Conservation (phyloP, 2,113 vertebrate species). For the Calidris pygmaea region DNA sequence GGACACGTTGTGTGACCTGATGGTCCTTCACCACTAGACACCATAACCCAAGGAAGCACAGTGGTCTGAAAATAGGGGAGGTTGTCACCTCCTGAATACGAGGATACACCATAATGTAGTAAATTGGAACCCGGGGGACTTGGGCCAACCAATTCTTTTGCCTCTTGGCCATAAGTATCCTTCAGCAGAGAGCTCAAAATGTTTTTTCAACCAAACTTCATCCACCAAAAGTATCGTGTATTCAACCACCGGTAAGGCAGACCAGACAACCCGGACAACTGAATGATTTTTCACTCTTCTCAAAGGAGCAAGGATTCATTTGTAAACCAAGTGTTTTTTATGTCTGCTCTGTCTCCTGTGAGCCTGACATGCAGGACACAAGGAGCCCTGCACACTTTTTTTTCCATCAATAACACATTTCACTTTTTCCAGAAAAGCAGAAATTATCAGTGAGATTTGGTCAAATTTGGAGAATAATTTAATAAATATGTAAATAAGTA, state of each 20-base stretch:
- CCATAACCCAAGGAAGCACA: fast-evolving
- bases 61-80: not conserved
- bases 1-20: not conserved
- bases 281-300: not conserved
- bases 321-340: not conserved
- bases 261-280: fast-evolving
- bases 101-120: not conserved
- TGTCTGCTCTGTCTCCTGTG: not conserved
- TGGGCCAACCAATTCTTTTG: fast-evolving
- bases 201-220: not conserved
- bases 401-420: not conserved
- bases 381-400: not conserved
- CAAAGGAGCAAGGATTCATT: not conserved
- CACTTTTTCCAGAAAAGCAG: not conserved
- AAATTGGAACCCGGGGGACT: fast-evolving
- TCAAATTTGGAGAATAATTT: not conserved
- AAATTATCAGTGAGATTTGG: not conserved
- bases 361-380: not conserved
- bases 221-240: not conserved
- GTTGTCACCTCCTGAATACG: not conserved
- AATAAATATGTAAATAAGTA: not conserved
- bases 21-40: not conserved
- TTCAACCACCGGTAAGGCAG: not conserved
- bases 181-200: not conserved
- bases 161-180: not conserved